Evolutionary conservation across 2,797 vertebrate species (phyloP), one percentile per base, ranked within the genome.

Genomic region (Siniperca obscura): DNA sequence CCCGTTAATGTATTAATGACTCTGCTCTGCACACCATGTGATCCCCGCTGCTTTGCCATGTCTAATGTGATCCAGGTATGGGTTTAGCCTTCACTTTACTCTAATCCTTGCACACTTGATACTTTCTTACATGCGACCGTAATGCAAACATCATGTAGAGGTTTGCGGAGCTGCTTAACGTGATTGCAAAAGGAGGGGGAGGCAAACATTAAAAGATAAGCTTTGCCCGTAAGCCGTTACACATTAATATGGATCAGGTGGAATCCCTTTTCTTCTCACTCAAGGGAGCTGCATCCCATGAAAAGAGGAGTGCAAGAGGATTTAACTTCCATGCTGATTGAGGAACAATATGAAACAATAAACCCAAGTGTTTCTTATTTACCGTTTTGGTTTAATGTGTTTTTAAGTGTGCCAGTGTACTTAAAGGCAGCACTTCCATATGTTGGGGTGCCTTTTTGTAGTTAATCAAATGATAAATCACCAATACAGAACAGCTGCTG

Each of bases 211-310:
- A 90, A 92, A 93, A 91, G 91, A 94, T 90, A 91, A 91, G 91
- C 89, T 86, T 79, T 71, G 82, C 80, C 80, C 53, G 44, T 90
- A 89, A 93, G 93, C 80, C 76, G 74, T 87, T 89, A 71, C 89
- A 86, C 87, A 90, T 91, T 89, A 93, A 94, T 92, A 86, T 88
- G 81, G 87, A 93, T 94, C 90, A 87, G 91, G 88, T 90, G 86
- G 60, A 89, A 90, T 76, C 74, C 30, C 76, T 75, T 90, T 83
- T 85, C 83, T 74, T 75, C 82, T 70, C 80, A 38, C 61, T 86
- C 21, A 34, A 62, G 42, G 38, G 75, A 82, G 78, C 79, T 48
- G 69, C 71, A 56, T 81, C 67, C 38, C n/a, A 60, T 78, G 44
- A 87, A 91, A 80, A 71, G 70, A 52, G 38, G 34, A 50, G 48